Evolutionary conservation across 2,888 invertebrate species (phyloP), one percentile per base, ranked within the genome.

Genomic region (Thelaira solivaga): DNA sequence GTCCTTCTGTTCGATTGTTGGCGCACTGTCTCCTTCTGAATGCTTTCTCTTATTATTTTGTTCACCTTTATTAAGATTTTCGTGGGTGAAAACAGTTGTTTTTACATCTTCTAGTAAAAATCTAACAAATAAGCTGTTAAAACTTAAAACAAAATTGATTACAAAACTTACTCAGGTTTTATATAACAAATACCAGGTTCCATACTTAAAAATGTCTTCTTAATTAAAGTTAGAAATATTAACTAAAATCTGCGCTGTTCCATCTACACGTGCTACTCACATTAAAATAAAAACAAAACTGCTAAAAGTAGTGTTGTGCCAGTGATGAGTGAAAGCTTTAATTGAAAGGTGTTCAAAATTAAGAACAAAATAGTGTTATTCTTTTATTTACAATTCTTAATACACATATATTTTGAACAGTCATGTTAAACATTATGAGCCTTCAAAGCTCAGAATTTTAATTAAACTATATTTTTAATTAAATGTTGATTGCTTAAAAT

Each of bases 111-210:
- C 77, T 22, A 83, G 65, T n/a, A 82, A 78, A 75, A 75, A 84
- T 53, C 84, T 83, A 29, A n/a, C n/a, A n/a, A n/a, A n/a, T n/a
- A n/a, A n/a, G n/a, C n/a, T n/a, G n/a, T n/a, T n/a, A n/a, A n/a
- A n/a, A n/a, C n/a, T n/a, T n/a, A 34, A 8, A 22, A 13, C 22
- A 11, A 51, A 11, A 24, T 4, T 22, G 10, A 13, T 10, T 13
- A 20, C 0, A 1, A 13, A 24, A 80, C 84, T 82, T 77, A 88
- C 87, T 88, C 83, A 51, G 83, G 79, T 79, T 89, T 89, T 57
- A 89, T 88, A 49, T 86, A 88, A 62, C 88, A 89, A 82, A 88
- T 88, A 11, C 88, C 88, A 13, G 85, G 81, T 77, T 88, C 88
- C 88, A 88, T 88, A 68, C 80, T 49, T 34, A 53, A 67, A 26